Evolutionary conservation across 2,113 vertebrate genomes (phyloP), one percentile per base, ranked within the genome.

Genomic region (Esox niger): DNA sequence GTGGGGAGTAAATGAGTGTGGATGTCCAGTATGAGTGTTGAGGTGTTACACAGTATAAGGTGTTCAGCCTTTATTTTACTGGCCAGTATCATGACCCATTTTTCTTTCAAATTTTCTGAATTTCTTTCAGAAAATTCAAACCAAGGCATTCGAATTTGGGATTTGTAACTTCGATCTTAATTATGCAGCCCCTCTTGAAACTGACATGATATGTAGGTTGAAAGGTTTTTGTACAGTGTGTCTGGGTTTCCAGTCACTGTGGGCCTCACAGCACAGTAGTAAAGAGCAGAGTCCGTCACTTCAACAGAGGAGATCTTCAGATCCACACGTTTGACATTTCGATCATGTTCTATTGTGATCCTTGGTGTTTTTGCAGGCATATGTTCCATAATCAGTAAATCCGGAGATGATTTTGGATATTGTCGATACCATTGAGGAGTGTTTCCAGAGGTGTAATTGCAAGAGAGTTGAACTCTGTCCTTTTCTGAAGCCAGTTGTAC

Each of bases 251-350:
- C 62, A 70, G 66, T 57, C 71, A 70, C 74, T 62, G 69, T 72
- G 73, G 71, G 68, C 71, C 0, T 0, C 69, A 77, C 11, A 2
- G 77, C 77, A 38, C 76, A 78, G 70, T 73, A 75, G 30, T 81
- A 81, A 13, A 73, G 10, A 26, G 62, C 74, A 66, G 73, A 76
- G 46, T 82, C 76, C 62, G 70, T 23, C 7, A 71, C 25, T 23
- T 23, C 2, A 66, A 10, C 62, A 32, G 62, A 69, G 30, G 69
- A 74, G 64, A 80, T 70, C 33, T 58, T 30, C 47, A 79, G 70
- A 71, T 73, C 27, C 8, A 54, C 8, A 49, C 13, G 43, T 25
- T 52, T 49, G 20, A 7, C n/a, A 6, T 38, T 43, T 58, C 20
- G 26, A 25, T 26, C 25, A 57, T 29, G 11, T 27, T 23, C 27